Conservation (phyloP, 2,888 invertebrate genomes). For the Tetropium fuscum region DNA sequence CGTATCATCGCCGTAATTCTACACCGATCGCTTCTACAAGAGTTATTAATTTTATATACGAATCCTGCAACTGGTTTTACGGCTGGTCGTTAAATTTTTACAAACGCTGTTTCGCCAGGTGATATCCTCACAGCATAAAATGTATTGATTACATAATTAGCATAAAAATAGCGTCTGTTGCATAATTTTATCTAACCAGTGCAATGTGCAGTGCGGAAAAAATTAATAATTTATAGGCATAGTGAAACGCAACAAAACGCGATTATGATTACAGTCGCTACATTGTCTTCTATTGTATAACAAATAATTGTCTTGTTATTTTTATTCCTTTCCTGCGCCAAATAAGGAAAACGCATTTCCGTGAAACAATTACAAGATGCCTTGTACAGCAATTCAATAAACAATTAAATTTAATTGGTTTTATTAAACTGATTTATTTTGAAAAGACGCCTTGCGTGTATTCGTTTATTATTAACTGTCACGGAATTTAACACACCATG, state of each 20-base stretch:
- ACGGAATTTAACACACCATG: too few species aligned
- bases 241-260: too few species aligned
- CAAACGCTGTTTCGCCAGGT: neutral
- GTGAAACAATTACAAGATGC: slow-evolving; percentile 39
- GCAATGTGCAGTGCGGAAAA: too few species aligned
- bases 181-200: too few species aligned
- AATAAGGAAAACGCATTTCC: slow-evolving; percentile 40
- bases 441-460: slow-evolving; percentile 36
- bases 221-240: too few species aligned
- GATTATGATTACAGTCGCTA: slow-evolving; percentile 10
- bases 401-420: slow-evolving; percentile 41
- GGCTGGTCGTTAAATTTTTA: slow-evolving; percentile 19
- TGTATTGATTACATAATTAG: neutral
- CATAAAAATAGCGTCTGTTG: too few species aligned
- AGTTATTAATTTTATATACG: slow-evolving; percentile 59
- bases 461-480: too few species aligned
- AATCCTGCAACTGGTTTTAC: slow-evolving; percentile 61
- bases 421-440: slow-evolving; percentile 37
- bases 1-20: slow-evolving; percentile 56
- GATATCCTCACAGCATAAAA: neutral
- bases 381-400: slow-evolving; percentile 39
- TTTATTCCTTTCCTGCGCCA: slow-evolving; percentile 22
- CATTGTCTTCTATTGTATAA: slow-evolving; percentile 7
- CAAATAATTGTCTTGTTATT: slow-evolving; percentile 6
- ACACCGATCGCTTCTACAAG: slow-evolving; percentile 54